Evolutionary conservation across 2,797 vertebrate species (phyloP).

Genomic region (Syncerus caffer): DNA sequence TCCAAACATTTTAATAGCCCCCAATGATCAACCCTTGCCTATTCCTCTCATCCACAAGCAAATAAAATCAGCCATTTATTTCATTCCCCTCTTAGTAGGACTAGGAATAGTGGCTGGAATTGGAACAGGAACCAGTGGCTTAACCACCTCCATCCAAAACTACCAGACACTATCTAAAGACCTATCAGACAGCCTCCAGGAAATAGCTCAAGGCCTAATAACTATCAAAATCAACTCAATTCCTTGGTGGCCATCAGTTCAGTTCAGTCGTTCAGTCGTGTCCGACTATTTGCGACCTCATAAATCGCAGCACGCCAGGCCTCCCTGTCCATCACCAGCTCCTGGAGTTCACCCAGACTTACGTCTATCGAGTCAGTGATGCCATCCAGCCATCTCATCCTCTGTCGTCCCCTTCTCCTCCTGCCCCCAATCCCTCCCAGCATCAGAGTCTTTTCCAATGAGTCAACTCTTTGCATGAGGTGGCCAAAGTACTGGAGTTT

Average conservation of each 20-base stretch:
- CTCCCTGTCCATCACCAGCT: too few relatives aligned
- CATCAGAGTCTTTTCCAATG: too few relatives aligned
- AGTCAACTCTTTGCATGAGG: too few relatives aligned
- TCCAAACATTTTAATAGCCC: neutral
- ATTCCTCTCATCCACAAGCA: neutral
- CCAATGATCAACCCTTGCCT: neutral
- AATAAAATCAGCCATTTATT: neutral
- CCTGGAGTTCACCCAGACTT: too few relatives aligned
- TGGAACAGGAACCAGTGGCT: neutral
- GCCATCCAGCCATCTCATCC: too few relatives aligned
- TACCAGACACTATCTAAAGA: neutral
- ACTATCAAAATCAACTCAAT: neutral
- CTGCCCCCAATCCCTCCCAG: too few relatives aligned
- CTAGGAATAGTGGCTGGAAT: neutral
- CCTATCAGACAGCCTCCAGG: neutral
- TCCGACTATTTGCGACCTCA: too few relatives aligned
- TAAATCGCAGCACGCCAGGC: too few relatives aligned
- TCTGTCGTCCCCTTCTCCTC: too few relatives aligned
- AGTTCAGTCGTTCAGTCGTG: too few relatives aligned
- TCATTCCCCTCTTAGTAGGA: neutral
- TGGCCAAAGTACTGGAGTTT: too few relatives aligned
- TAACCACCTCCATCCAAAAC: neutral
- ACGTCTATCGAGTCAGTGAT: too few relatives aligned
- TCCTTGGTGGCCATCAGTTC: neutral
- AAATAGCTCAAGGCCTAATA: neutral